Evolutionary conservation across 2,113 vertebrate species (phyloP).

Genomic region (Lasiurus borealis): DNA sequence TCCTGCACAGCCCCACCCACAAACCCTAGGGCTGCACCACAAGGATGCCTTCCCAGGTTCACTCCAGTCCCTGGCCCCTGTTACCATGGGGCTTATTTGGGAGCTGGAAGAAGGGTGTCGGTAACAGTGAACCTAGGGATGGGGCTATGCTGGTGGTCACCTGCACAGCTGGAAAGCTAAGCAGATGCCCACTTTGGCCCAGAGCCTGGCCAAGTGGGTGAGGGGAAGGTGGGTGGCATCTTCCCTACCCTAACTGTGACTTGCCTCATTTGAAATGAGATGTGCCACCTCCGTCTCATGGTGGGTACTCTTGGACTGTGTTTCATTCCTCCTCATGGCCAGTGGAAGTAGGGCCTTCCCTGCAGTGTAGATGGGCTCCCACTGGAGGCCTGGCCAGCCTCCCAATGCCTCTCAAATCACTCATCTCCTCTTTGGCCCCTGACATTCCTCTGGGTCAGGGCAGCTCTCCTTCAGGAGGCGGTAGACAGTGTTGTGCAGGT

Average conservation of each 20-base stretch:
- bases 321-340: neutral
- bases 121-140: neutral
- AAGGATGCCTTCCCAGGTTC: neutral
- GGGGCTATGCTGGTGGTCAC: neutral
- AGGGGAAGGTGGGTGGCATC: neutral
- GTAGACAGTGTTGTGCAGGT: neutral
- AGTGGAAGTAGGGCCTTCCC: neutral
- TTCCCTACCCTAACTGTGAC: neutral
- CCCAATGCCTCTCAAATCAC: neutral
- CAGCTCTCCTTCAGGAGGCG: neutral
- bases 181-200: neutral
- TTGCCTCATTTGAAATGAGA: neutral
- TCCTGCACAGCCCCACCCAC: neutral
- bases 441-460: neutral
- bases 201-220: neutral
- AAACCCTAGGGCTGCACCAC: neutral
- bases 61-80: neutral
- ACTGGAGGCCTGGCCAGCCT: neutral
- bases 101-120: neutral
- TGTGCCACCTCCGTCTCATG: neutral
- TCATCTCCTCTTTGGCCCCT: neutral
- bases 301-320: neutral
- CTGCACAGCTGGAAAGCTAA: neutral
- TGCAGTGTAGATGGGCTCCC: neutral
- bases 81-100: neutral